Evolutionary conservation across 2,113 vertebrate genomes (phyloP), one percentile per base, ranked within the genome.

Genomic region (Zapornia atra): DNA sequence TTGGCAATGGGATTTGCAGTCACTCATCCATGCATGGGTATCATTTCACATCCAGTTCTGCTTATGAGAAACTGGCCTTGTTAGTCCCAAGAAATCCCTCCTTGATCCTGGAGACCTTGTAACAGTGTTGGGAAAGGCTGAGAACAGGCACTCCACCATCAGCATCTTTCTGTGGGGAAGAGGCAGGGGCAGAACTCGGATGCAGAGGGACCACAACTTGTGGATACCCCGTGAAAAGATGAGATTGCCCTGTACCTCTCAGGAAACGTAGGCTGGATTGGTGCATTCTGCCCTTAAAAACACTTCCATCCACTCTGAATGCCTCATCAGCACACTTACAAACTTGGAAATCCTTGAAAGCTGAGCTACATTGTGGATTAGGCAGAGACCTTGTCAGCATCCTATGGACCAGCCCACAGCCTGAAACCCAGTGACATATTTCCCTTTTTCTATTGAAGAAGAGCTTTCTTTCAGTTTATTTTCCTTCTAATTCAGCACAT

Each of bases 321-420:
- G 3, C 24, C 24, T 20, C 20, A 18, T 11, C 20, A 42, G 31
- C 29, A 31, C 61, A 11, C 9, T 54, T 18, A 25, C 1, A 25
- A 6, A 21, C 42, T 6, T 44, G 40, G 76, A 57, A 75, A 56
- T 10, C 78, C 72, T 19, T 26, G 34, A 38, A 40, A 70, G 44
- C 53, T 34, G 46, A 21, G 31, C n/a, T n/a, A 8, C 2, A 0
- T 8, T 25, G 44, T 15, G 53, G 46, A 53, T 20, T 13, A 11
- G 9, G 36, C 53, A 36, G 51, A 65, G 34, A n/a, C 33, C 66
- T 72, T 33, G 26, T 15, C 72, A 56, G 72, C 42, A 34, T 31
- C 72, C 26, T 7, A 21, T 6, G 46, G 70, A 26, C 25, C 60
- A 64, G 77, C 59, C 48, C 69, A 25, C 77, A 65, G 42, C 25